Conservation (phyloP, 92 coral and sea anemone species). For the Phymanthus crucifer region DNA sequence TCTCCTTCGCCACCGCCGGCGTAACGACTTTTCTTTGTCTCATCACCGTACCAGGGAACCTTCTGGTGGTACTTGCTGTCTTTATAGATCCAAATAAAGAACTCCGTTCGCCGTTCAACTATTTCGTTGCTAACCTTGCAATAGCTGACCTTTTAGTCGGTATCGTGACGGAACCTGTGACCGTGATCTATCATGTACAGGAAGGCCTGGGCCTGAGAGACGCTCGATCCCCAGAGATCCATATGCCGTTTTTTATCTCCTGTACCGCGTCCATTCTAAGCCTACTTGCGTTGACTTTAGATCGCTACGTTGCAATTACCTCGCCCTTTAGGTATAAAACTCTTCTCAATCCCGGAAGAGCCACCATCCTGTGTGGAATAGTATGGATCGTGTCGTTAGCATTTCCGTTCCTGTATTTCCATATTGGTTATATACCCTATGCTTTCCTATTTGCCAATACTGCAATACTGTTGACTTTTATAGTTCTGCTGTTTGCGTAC, state of each 20-base stretch:
- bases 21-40: conserved; percentile 67
- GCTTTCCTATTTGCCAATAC: conserved; percentile 91
- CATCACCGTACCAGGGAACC: conserved; percentile 81
- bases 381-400: conserved; percentile 80
- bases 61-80: conserved; percentile 79
- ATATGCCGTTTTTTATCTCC: conserved; percentile 95
- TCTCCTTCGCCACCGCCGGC: conserved; percentile 78
- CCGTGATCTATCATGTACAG: conserved; percentile 71
- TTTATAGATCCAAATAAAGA: conserved; percentile 77
- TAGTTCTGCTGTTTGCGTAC: conserved; percentile 73
- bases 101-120: conserved; percentile 73
- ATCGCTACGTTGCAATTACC: conserved; percentile 87
- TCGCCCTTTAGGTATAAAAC: conserved; percentile 72
- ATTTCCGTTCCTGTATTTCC: conserved; percentile 82
- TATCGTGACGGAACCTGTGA: conserved; percentile 90
- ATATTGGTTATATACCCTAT: conserved; percentile 77
- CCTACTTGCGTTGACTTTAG: conserved; percentile 78
- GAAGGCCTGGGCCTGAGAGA: conserved; percentile 69
- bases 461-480: conserved; percentile 73
- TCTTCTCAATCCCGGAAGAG: conserved; percentile 58
- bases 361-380: conserved; percentile 55
- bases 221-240: conserved; percentile 68
- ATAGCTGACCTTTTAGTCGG: conserved; percentile 84
- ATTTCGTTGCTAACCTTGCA: conserved; percentile 74
- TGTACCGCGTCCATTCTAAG: conserved; percentile 92